Evolutionary conservation across 2,797 vertebrate species (phyloP).

Genomic region (Caiman crocodilus): DNA sequence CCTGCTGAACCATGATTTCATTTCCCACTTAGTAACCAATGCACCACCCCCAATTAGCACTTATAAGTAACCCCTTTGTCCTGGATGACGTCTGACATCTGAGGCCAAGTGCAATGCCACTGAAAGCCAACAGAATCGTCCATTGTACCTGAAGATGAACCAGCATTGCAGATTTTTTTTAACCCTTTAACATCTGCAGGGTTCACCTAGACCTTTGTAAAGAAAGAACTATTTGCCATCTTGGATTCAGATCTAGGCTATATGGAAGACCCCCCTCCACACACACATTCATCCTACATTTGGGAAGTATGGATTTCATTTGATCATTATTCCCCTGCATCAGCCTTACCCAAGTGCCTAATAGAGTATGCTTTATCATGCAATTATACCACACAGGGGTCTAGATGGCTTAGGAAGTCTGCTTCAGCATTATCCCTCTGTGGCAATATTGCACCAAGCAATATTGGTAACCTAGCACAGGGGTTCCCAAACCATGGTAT

Average conservation of each 20-base stretch:
- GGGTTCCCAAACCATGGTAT: too few relatives aligned
- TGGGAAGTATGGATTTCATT: background rate
- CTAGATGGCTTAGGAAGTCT: background rate
- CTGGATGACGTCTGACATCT: too few relatives aligned
- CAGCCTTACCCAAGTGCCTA: background rate
- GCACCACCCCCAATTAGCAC: background rate
- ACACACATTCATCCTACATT: background rate
- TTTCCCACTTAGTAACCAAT: background rate
- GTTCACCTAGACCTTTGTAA: background rate
- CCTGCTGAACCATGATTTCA: background rate
- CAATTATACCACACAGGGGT: background rate
- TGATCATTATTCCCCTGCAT: rapidly evolving
- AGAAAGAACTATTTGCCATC: background rate
- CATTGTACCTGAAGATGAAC: rapidly evolving
- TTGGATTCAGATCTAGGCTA: background rate
- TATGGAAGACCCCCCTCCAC: background rate
- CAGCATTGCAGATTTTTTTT: rapidly evolving
- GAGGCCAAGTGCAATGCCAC: background rate
- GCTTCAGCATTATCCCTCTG: background rate
- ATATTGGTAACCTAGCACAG: too few relatives aligned
- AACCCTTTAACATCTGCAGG: background rate
- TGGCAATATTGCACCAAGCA: background rate
- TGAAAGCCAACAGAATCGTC: background rate
- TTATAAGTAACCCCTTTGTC: background rate
- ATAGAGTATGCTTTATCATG: background rate